These are phyloP conservation scores for Paratilapia polleni DNA, from an alignment of 2,113 vertebrate genomes.

Conservation along the genomic window DNA sequence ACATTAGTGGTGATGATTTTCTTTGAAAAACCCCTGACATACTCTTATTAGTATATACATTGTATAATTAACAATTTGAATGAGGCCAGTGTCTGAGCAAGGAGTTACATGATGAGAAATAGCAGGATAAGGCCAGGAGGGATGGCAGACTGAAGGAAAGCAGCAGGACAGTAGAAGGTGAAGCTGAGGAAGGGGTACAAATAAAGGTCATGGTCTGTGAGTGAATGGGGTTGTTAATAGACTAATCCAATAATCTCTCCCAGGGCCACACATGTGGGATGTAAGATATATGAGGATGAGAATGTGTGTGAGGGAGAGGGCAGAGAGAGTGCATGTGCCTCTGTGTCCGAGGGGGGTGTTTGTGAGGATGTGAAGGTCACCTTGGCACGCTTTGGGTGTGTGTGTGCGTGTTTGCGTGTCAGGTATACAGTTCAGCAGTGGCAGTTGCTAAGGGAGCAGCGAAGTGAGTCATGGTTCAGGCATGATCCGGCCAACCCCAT, in stretches of 20 bases:
- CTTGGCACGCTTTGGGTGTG: slow-evolving; percentile 24
- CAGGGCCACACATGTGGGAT: slow-evolving; percentile 18
- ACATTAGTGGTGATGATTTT: not conserved
- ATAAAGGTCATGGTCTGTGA: slow-evolving; percentile 36
- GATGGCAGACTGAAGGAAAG: not conserved
- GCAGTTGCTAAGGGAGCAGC: slow-evolving; percentile 28
- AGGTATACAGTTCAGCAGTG: slow-evolving; percentile 31
- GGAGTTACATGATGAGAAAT: not conserved
- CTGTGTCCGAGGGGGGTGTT: slow-evolving; percentile 13
- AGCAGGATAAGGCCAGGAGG: not conserved
- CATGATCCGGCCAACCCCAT: not conserved
- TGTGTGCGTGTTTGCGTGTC: slow-evolving; percentile 5
- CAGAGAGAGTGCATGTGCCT: not conserved
- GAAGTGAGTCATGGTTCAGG: slow-evolving; percentile 48
- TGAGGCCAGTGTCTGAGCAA: not conserved
- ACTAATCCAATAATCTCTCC: slow-evolving; percentile 56
- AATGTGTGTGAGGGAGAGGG: slow-evolving; percentile 3
- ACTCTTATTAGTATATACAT: not conserved
- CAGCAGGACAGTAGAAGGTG: not conserved
- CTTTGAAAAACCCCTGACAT: not conserved
- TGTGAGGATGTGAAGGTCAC: slow-evolving; percentile 55
- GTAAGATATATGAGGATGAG: slow-evolving; percentile 33
- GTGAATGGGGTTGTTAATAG: slow-evolving; percentile 22
- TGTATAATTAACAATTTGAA: not conserved
- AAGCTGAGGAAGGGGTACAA: not conserved